phyloP scores from a whole-genome alignment of 2,113 vertebrate species.

The Amphiprion ocellaris region DNA sequence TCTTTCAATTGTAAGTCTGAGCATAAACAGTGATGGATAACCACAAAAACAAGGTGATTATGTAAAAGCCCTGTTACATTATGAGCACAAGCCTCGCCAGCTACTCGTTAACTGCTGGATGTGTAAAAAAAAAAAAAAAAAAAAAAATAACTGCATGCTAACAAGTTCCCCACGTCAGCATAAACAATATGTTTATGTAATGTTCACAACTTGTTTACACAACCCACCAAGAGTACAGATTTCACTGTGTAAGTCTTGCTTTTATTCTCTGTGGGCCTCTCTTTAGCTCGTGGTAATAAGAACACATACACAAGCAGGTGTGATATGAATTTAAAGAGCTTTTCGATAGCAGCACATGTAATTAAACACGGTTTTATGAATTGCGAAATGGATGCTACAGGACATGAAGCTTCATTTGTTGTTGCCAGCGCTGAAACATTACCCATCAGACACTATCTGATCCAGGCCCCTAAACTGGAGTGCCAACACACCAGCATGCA shows the following conservation, averaged over 20 bases:
- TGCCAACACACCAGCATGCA: constrained; percentile 60
- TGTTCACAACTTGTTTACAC: not conserved
- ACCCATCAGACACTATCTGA: constrained; percentile 63
- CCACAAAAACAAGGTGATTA: too few species aligned
- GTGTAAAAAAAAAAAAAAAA: not conserved
- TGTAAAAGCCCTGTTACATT: too few species aligned
- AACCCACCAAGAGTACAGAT: not conserved
- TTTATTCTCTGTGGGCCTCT: not conserved
- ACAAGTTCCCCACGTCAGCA: not conserved
- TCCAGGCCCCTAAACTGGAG: constrained; percentile 54
- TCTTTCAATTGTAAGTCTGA: not conserved
- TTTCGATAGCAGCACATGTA: constrained; percentile 11
- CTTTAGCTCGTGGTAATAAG: not conserved
- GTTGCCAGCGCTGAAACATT: constrained; percentile 42
- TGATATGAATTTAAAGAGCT: constrained; percentile 17
- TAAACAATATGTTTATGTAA: not conserved
- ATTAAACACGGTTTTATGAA: constrained; percentile 46
- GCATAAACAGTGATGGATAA: not conserved
- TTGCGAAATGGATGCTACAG: constrained; percentile 33
- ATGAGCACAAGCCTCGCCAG: too few species aligned
- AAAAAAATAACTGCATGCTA: not conserved
- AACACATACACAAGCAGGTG: constrained; percentile 16
- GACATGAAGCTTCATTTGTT: constrained; percentile 43
- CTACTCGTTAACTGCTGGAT: not conserved
- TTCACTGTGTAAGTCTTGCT: not conserved